Conservation (phyloP, 2,113 vertebrate genomes). For the Probosciger aterrimus region DNA sequence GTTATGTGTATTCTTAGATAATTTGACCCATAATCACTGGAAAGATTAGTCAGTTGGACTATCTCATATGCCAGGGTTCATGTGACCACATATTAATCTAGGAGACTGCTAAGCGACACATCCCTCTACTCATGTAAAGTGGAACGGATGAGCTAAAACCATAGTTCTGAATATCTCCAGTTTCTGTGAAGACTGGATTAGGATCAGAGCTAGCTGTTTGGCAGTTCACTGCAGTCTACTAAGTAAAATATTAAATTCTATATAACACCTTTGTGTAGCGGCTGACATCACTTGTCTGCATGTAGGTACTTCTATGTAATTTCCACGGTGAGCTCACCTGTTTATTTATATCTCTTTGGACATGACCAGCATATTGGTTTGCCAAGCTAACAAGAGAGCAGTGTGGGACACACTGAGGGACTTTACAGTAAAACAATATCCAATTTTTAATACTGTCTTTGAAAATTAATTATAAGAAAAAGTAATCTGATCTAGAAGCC, state of each 20-base stretch:
- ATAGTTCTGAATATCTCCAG: neutral
- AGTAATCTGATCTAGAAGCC: neutral
- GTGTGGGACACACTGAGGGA: neutral
- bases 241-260: neutral
- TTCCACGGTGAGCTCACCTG: neutral
- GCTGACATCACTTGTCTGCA: neutral
- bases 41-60: neutral
- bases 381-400: neutral
- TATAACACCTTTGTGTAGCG: neutral
- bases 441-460: neutral
- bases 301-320: neutral
- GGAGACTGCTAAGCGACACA: neutral
- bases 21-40: neutral
- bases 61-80: slow-evolving; percentile 8
- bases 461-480: neutral
- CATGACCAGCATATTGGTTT: neutral
- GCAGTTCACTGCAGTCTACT: neutral
- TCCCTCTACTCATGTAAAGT: neutral
- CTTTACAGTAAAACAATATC: neutral
- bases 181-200: neutral
- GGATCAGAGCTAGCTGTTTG: neutral
- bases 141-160: neutral
- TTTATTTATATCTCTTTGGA: slow-evolving; percentile 1
- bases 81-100: neutral
- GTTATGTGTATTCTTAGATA: neutral